phyloP scores from a whole-genome alignment of 2,888 invertebrate species.

The Acrocyrtus sp. region DNA sequence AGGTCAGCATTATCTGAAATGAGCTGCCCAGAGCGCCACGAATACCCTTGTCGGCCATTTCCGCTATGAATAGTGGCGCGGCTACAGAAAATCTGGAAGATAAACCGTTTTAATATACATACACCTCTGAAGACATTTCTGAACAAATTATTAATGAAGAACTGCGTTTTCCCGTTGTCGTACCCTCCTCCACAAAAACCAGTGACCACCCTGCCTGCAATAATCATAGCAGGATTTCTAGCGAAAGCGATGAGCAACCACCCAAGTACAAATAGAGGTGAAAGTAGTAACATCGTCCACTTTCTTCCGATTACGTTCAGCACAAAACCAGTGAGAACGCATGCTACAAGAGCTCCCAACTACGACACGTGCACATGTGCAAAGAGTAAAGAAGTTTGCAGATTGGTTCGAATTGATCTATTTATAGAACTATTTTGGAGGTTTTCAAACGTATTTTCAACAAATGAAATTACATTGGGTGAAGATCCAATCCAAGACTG shows the following conservation, averaged over 20 bases:
- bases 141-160: not conserved
- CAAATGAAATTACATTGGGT: constrained; percentile 22
- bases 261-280: constrained; percentile 68
- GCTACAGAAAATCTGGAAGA: constrained; percentile 74
- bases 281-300: constrained; percentile 58
- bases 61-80: constrained; percentile 82
- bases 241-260: constrained; percentile 84
- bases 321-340: constrained; percentile 51
- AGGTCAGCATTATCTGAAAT: constrained; percentile 82
- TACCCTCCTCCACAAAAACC: constrained; percentile 60
- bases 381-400: not conserved
- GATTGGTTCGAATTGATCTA: not conserved
- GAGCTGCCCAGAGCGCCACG: constrained; percentile 87
- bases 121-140: not conserved
- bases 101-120: constrained; percentile 29
- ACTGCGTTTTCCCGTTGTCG: no score
- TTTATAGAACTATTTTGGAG: not conserved
- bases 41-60: constrained; percentile 85
- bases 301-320: constrained; percentile 58
- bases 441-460: not conserved
- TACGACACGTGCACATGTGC: not conserved
- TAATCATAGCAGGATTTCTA: constrained; percentile 76
- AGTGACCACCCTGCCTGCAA: constrained; percentile 81
- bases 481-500: constrained; percentile 53
- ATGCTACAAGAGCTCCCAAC: constrained; percentile 56